Evolutionary conservation across 2,888 invertebrate species (phyloP).

Genomic region (Euzetes globulus): DNA sequence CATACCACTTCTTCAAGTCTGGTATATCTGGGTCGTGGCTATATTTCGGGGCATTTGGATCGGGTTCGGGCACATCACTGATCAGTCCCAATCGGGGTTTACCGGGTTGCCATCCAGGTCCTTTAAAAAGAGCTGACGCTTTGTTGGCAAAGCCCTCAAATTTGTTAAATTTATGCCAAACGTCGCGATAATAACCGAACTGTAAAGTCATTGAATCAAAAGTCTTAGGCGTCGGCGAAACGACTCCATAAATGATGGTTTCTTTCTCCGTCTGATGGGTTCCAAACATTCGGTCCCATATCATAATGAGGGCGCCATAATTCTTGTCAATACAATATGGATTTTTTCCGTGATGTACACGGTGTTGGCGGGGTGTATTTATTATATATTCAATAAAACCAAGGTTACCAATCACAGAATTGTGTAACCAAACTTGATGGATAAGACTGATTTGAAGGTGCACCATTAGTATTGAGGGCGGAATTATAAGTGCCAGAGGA

Average conservation of each 20-base stretch:
- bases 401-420: constrained; percentile 66
- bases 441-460: constrained; percentile 82
- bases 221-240: constrained; percentile 65
- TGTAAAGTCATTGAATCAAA: constrained; percentile 63
- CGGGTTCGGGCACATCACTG: constrained; percentile 65
- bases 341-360: constrained; percentile 66
- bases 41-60: constrained; percentile 26
- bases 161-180: constrained; percentile 56
- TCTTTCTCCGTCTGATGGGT: constrained; percentile 71
- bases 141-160: constrained; percentile 55
- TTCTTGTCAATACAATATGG: constrained; percentile 86
- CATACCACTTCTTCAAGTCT: constrained; percentile 24
- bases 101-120: constrained; percentile 82
- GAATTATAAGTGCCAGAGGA: constrained; percentile 62
- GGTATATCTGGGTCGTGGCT: constrained; percentile 23
- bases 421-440: constrained; percentile 91
- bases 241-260: constrained; percentile 74
- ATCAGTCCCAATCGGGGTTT: constrained; percentile 65
- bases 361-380: constrained; percentile 82
- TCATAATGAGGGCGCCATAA: constrained; percentile 80
- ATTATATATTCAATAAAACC: constrained; percentile 79
- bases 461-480: constrained; percentile 68
- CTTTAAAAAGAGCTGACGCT: constrained; percentile 65
- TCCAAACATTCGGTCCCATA: constrained; percentile 77
- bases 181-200: constrained; percentile 66